Evolutionary conservation across 2,888 invertebrate species (phyloP).

Genomic region (Syrphus vitripennis): DNA sequence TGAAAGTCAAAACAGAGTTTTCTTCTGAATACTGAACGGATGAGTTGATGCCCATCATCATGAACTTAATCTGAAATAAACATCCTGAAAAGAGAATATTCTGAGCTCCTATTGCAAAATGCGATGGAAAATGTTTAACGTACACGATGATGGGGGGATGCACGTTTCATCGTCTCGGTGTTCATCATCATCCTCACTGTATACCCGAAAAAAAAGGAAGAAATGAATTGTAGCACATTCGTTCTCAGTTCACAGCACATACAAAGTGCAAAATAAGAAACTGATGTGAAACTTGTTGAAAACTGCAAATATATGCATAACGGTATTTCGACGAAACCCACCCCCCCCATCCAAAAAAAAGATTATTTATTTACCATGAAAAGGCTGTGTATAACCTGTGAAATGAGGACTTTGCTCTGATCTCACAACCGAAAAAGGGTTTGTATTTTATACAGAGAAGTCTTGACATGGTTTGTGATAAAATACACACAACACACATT

Average conservation of each 20-base stretch:
- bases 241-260: neutral
- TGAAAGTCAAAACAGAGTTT: slow-evolving; percentile 18
- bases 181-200: neutral
- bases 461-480: slow-evolving; percentile 14
- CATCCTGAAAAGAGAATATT: neutral
- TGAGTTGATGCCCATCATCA: neutral
- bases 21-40: neutral
- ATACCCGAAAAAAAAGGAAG: too few relatives aligned
- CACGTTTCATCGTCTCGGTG: neutral
- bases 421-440: neutral
- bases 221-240: slow-evolving; percentile 26
- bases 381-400: neutral
- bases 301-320: slow-evolving; percentile 60
- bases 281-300: slow-evolving; percentile 52
- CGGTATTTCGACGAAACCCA: slow-evolving; percentile 28
- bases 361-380: slow-evolving; percentile 51
- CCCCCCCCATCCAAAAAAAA: too few relatives aligned
- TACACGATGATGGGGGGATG: neutral
- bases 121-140: neutral
- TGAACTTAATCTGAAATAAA: slow-evolving; percentile 2
- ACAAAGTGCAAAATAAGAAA: slow-evolving; percentile 16
- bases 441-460: neutral
- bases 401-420: neutral
- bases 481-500: slow-evolving; percentile 1
- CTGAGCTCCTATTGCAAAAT: neutral